phyloP scores from a whole-genome alignment of 2,888 invertebrate species.

The Nymphalis urticae region DNA sequence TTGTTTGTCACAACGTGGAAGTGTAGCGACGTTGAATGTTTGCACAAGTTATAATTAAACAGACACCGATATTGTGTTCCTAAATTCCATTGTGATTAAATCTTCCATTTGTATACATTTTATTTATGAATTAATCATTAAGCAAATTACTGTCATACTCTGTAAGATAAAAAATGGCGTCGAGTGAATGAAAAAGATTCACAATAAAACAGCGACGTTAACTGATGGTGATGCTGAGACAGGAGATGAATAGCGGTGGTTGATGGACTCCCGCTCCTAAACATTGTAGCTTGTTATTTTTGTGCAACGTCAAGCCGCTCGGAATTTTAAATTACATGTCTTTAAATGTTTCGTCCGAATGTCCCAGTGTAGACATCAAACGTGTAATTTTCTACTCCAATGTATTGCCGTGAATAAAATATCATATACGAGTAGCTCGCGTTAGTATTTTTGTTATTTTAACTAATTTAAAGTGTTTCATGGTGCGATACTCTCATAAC shows the following conservation, averaged over 20 bases:
- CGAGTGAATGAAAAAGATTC: slow-evolving; percentile 28
- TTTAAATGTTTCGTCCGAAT: not conserved
- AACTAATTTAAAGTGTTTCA: no score
- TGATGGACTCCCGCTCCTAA: slow-evolving; percentile 29
- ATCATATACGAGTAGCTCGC: no score
- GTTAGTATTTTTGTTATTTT: no score
- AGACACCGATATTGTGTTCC: no score
- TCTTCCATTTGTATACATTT: not conserved
- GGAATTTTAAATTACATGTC: not conserved
- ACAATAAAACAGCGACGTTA: slow-evolving; percentile 28
- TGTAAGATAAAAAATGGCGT: slow-evolving; percentile 25
- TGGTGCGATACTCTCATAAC: no score
- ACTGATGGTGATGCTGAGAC: slow-evolving; percentile 32
- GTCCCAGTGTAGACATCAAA: no score
- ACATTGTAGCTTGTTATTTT: slow-evolving; percentile 6
- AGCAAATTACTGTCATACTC: slow-evolving; percentile 28
- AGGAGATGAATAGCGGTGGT: slow-evolving; percentile 27
- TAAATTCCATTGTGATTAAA: not conserved
- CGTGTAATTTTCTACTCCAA: no score
- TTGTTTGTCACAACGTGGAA: no score
- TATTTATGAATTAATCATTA: not conserved
- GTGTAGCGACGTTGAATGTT: no score
- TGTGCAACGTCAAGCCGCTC: slow-evolving; percentile 4
- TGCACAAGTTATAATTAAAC: no score
- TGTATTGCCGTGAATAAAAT: no score